A percentile compares a stretch with the other conserved stretches of the same genome.
Evolutionary conservation across 2,888 invertebrate species (phyloP).

Genomic region (Drosophila percnosoma): DNA sequence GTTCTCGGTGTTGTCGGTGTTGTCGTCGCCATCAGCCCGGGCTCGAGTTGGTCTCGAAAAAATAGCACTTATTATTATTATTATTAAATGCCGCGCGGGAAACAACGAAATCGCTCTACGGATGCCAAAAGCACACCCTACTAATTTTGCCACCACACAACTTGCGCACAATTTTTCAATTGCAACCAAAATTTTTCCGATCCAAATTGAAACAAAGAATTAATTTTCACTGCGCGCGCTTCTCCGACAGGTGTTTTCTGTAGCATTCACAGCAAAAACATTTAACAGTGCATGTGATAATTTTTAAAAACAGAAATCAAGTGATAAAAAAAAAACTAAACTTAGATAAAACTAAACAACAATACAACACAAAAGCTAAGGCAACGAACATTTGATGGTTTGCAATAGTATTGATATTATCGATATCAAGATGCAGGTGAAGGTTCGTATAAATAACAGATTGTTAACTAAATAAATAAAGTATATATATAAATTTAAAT

Average conservation of each 20-base stretch:
- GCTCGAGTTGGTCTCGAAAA: constrained; percentile 72
- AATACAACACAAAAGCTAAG: constrained; percentile 23
- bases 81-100: constrained; percentile 72
- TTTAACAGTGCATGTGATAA: constrained; percentile 61
- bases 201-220: background rate
- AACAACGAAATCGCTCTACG: constrained; percentile 62
- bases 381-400: constrained; percentile 66
- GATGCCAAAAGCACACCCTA: constrained; percentile 41
- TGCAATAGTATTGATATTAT: constrained; percentile 67
- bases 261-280: constrained; percentile 12
- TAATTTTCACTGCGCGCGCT: constrained; percentile 36
- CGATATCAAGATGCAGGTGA: constrained; percentile 77
- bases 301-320: constrained; percentile 48
- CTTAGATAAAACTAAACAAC: constrained; percentile 62
- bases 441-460: constrained; percentile 63
- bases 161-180: constrained; percentile 25
- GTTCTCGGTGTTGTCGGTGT: constrained; percentile 38
- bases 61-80: constrained; percentile 76
- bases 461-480: constrained; percentile 4
- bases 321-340: constrained; percentile 48
- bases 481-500: background rate
- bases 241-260: constrained; percentile 38
- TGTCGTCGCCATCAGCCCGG: constrained; percentile 62
- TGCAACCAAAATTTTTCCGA: constrained; percentile 2
- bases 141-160: constrained; percentile 17